Evolutionary conservation across 2,797 vertebrate species (phyloP).

Genomic region (Aldrovandia affinis): DNA sequence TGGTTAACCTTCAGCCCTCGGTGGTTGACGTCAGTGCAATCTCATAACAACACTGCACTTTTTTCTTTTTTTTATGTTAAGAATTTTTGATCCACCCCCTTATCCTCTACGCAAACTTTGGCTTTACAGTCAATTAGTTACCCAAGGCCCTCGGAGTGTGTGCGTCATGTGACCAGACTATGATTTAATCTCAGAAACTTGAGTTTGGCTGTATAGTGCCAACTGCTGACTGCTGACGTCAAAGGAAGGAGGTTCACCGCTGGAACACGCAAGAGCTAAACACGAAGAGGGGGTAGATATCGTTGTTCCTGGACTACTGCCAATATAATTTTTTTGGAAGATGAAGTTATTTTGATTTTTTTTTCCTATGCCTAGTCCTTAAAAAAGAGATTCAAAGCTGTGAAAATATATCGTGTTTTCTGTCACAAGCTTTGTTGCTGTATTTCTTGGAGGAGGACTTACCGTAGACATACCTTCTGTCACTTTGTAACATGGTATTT

Average conservation of each 20-base stretch:
- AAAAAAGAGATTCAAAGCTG: conserved; percentile 75
- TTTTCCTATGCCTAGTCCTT: conserved; percentile 47
- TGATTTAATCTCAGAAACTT: conserved; percentile 25
- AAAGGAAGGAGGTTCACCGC: conserved; percentile 37
- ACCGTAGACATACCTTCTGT: conserved; percentile 84
- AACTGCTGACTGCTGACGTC: conserved; percentile 10
- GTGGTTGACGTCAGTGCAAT: conserved; percentile 54
- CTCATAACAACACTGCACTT: conserved; percentile 43
- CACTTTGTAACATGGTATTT: conserved; percentile 84
- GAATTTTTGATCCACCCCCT: conserved; percentile 31
- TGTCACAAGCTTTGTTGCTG: conserved; percentile 53
- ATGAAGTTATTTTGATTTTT: not conserved
- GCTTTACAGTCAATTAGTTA: not conserved
- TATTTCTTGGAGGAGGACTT: conserved; percentile 78
- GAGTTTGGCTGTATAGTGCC: not conserved
- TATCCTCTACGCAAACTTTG: not conserved
- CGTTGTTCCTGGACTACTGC: not conserved
- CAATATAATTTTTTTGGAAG: not conserved
- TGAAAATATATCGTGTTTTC: conserved; percentile 76
- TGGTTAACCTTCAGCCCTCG: conserved; percentile 55
- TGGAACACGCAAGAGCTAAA: conserved; percentile 29
- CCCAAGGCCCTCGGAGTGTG: not conserved
- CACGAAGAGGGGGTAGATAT: not conserved
- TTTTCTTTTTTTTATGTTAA: conserved; percentile 39
- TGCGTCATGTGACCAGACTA: not conserved